phyloP scores from a whole-genome alignment of 2,797 vertebrate species.

The Anas georgica region DNA sequence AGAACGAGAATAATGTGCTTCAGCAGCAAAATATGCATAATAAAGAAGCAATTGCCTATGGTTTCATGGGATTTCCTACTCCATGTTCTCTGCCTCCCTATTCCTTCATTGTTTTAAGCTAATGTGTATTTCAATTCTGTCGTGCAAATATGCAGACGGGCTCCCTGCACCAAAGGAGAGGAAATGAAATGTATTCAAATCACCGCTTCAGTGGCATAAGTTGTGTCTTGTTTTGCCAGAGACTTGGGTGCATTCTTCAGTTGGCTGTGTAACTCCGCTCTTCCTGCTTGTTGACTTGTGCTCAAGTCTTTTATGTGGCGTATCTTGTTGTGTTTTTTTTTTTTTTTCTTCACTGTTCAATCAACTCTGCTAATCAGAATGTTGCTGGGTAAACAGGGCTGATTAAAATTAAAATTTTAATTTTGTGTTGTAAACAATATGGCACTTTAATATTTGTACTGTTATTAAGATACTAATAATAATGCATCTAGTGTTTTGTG shows the following conservation, averaged over 20 bases:
- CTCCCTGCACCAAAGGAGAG: background rate
- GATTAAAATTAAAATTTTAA: slow-evolving; percentile 52
- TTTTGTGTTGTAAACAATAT: slow-evolving; percentile 39
- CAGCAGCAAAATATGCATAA: slow-evolving; percentile 45
- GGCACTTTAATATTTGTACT: slow-evolving; percentile 38
- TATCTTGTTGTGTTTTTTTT: background rate
- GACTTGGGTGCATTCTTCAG: background rate
- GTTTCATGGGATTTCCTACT: slow-evolving; percentile 46
- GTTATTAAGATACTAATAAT: slow-evolving; percentile 33
- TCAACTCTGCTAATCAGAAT: background rate
- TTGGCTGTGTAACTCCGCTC: background rate
- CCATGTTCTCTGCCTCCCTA: background rate
- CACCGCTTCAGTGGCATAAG: background rate
- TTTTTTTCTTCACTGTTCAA: background rate
- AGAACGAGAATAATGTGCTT: slow-evolving; percentile 41
- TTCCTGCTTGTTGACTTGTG: background rate
- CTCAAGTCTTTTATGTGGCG: background rate
- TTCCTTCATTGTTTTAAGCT: slow-evolving; percentile 36
- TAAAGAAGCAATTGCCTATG: slow-evolving; percentile 18
- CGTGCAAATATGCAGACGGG: background rate
- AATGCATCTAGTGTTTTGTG: slow-evolving; percentile 14
- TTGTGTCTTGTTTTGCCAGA: background rate
- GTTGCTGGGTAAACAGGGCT: slow-evolving; percentile 52
- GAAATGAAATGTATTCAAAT: background rate
- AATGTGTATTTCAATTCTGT: background rate